Evolutionary conservation across 2,113 vertebrate species (phyloP), one percentile per base, ranked within the genome.

Genomic region (Hippocampus zosterae): DNA sequence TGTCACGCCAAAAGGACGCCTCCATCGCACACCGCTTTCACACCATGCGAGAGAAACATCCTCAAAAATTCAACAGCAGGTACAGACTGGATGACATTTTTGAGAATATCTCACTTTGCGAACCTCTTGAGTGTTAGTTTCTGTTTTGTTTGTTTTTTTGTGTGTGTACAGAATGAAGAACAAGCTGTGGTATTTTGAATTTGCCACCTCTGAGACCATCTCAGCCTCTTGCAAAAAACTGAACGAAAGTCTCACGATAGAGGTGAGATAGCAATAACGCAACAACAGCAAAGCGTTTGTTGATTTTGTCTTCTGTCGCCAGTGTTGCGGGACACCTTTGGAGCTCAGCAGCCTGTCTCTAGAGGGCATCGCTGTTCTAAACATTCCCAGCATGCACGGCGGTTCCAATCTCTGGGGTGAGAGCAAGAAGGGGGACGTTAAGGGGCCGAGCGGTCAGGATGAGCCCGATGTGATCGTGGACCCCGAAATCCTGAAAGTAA

Each of bases 61-160:
- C 96, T 0, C 95, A 96, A 89, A 98, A 95, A 80, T 98, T 98
- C 85, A 98, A 98, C 85, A 98, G 95, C 95, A 95, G 96, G 95
- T 97, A 88, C 7, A 12, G 12, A 16, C 2, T 8, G 50, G 27
- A 3, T 7, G 5, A 4, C 23, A 15, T 65, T 5, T 46, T 16
- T 0, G 16, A 18, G 25, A 33, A 9, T 29, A 3, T 11, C 8
- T 19, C 18, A 3, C 1, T 19, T 9, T 15, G 2, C 40, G 25
- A 64, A 42, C 37, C 52, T 60, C 37, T 2, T 5, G 55, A 25
- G 21, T 23, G 21, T n/a, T n/a, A n/a, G n/a, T 11, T 23, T 6
- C 33, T 37, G 33, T 29, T 15, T 25, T 44, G 67, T 69, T 71
- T 6, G 19, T 18, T 25, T 44, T 69, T 69, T 71, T 6, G n/a